phyloP scores from a whole-genome alignment of 2,113 vertebrate genomes.

The Rhipidura dahli region DNA sequence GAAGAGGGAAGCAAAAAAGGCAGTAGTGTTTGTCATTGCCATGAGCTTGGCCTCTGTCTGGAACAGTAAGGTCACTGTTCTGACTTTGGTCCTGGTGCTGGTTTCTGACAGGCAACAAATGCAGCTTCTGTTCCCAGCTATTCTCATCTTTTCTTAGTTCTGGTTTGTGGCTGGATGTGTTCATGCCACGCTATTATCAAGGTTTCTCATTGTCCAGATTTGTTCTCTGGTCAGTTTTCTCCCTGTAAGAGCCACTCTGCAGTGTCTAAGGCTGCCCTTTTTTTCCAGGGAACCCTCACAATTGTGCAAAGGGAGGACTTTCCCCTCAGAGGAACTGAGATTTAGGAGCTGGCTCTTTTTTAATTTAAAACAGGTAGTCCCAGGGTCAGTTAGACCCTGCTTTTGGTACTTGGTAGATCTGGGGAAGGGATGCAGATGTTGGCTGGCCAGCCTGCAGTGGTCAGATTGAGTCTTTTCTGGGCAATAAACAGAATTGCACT shows the following conservation, averaged over 20 bases:
- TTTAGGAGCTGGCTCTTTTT: background rate
- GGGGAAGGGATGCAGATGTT: background rate
- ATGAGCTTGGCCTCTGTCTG: background rate
- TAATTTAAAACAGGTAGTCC: background rate
- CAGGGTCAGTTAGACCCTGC: background rate
- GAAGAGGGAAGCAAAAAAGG: background rate
- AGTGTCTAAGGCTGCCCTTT: background rate
- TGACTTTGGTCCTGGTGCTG: slow-evolving; percentile 23
- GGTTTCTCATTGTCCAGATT: background rate
- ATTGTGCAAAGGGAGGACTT: background rate
- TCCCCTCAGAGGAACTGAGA: background rate
- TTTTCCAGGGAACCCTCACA: background rate
- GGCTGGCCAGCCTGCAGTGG: background rate
- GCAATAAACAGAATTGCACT: background rate
- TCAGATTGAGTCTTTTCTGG: background rate
- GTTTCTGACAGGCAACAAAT: slow-evolving; percentile 13
- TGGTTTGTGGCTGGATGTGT: background rate
- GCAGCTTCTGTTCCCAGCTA: slow-evolving; percentile 7
- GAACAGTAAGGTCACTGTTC: slow-evolving; percentile 30
- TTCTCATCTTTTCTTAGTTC: background rate
- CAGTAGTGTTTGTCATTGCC: slow-evolving; percentile 5
- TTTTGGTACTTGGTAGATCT: background rate
- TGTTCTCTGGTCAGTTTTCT: background rate
- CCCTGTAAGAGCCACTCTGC: background rate
- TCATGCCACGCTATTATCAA: background rate